These are phyloP conservation scores for Pachycephala philippinensis DNA, from an alignment of 2,113 vertebrate species.

Conservation along the genomic window DNA sequence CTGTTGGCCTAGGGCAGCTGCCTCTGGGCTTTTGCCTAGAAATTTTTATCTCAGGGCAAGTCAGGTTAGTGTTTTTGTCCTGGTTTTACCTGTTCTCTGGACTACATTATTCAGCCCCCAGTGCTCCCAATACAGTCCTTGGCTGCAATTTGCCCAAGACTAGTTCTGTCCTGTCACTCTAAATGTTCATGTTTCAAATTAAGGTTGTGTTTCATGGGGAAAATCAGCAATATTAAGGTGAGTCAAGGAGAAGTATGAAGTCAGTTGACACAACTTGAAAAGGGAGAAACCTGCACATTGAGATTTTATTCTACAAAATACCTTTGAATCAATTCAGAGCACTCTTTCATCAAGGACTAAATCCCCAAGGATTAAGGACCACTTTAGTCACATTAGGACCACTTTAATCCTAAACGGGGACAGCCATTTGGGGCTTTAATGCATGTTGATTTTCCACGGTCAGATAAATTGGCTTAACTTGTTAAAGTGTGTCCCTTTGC, in stretches of 20 bases:
- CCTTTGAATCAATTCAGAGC: background rate
- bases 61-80: background rate
- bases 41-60: background rate
- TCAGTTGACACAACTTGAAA: background rate
- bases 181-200: background rate
- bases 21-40: background rate
- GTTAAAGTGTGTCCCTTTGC: background rate
- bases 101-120: background rate
- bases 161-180: background rate
- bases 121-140: background rate
- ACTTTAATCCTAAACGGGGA: background rate
- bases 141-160: background rate
- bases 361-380: background rate
- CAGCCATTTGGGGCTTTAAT: background rate
- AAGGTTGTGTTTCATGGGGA: background rate
- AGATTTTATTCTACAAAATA: background rate
- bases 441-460: background rate
- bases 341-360: background rate
- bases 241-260: background rate
- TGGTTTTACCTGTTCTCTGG: background rate
- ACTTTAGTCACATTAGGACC: slow-evolving; percentile 12
- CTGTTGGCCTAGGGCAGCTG: background rate
- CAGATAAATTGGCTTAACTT: background rate
- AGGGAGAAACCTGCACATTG: background rate
- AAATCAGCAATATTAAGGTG: background rate